These are phyloP conservation scores for Holothuria glaberrima DNA, from an alignment of 35 echinoderm and acorn worm genomes.

Conservation along the genomic window DNA sequence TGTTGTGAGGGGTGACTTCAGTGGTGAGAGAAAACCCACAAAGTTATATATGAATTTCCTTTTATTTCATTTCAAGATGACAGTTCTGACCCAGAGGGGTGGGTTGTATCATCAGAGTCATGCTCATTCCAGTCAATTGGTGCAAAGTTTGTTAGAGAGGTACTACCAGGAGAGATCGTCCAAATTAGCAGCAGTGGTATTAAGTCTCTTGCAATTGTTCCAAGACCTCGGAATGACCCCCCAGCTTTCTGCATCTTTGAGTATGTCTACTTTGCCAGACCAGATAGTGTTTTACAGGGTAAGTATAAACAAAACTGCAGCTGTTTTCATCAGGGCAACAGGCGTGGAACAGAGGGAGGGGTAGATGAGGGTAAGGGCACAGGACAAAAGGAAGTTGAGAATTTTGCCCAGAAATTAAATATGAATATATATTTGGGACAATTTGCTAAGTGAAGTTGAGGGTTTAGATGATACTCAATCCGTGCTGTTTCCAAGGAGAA, in stretches of 20 bases:
- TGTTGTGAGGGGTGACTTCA: too few species aligned
- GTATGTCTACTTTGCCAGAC: constrained; percentile 97
- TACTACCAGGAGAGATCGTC: constrained; percentile 86
- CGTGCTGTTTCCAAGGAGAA: too few species aligned
- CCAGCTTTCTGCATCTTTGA: constrained; percentile 99
- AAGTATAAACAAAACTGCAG: not conserved
- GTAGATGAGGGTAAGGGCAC: too few species aligned
- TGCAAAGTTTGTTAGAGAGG: constrained; percentile 82
- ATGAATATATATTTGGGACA: too few species aligned
- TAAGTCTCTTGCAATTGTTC: constrained; percentile 82
- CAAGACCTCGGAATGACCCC: constrained; percentile 59
- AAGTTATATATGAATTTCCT: not conserved
- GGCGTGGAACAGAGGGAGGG: too few species aligned
- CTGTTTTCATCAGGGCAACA: too few species aligned
- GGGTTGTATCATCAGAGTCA: constrained; percentile 96
- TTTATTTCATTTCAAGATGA: constrained; percentile 11
- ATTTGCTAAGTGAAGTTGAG: too few species aligned
- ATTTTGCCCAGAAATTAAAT: too few species aligned
- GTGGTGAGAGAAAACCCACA: not conserved
- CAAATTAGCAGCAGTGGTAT: constrained; percentile 78
- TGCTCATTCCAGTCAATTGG: constrained; percentile 95
- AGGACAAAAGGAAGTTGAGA: too few species aligned
- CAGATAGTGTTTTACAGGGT: constrained; percentile 94
- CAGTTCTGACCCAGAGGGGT: constrained; percentile 69
- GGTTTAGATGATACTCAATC: too few species aligned